A percentile compares a stretch with the other conserved stretches of the same genome.
These are phyloP conservation scores for Polyodon spathula DNA, from an alignment of 2,113 vertebrate species.

Conservation along the genomic window DNA sequence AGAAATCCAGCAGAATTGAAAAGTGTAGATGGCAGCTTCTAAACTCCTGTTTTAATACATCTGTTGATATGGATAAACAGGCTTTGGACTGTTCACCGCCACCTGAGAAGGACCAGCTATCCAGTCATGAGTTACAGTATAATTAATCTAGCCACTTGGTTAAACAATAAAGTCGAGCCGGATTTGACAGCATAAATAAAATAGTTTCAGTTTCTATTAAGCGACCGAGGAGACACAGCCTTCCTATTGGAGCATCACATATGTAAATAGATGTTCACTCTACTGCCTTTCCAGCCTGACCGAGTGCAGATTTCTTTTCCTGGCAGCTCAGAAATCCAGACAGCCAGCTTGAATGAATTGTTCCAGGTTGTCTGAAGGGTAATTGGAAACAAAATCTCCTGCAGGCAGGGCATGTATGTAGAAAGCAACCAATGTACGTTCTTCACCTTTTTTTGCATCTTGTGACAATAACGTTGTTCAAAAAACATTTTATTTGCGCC, in stretches of 20 bases:
- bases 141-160: conserved; percentile 30
- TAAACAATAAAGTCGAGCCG: conserved; percentile 19
- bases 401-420: neutral
- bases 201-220: conserved; percentile 24
- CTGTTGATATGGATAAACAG: too few relatives aligned
- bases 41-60: too few relatives aligned
- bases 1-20: too few relatives aligned
- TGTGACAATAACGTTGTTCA: too few relatives aligned
- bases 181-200: conserved; percentile 32
- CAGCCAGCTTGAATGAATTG: conserved; percentile 5
- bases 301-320: conserved; percentile 19
- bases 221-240: conserved; percentile 1
- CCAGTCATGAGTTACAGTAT: conserved; percentile 8
- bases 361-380: conserved; percentile 4
- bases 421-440: neutral
- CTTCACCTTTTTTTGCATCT: too few relatives aligned
- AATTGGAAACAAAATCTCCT: conserved; percentile 14
- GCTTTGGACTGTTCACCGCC: too few relatives aligned
- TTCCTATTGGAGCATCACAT: neutral
- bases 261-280: conserved; percentile 4
- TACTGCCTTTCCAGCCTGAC: conserved; percentile 15
- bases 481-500: too few relatives aligned
- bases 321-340: conserved; percentile 5
- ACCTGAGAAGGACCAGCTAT: conserved; percentile 7
- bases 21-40: too few relatives aligned